A percentile compares a stretch with the other conserved stretches of the same genome.
Evolutionary conservation across 2,797 vertebrate species (phyloP).

Genomic region (Toxotes lorentzi): DNA sequence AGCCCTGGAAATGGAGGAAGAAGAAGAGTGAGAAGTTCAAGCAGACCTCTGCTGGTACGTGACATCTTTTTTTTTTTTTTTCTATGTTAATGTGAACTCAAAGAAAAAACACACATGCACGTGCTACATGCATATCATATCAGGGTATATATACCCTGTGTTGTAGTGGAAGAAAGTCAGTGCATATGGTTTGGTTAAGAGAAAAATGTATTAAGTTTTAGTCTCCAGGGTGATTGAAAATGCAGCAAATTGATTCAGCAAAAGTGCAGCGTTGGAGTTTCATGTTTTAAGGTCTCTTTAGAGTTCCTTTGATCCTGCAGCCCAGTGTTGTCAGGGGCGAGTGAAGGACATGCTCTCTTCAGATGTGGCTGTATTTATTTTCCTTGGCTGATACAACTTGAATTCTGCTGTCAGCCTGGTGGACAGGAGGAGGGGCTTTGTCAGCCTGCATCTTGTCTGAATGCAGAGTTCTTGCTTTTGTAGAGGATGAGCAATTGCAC

Average conservation of each 20-base stretch:
- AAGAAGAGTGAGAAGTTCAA: slow-evolving; percentile 99
- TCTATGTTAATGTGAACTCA: slow-evolving; percentile 9
- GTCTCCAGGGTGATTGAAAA: slow-evolving; percentile 60
- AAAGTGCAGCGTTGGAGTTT: slow-evolving; percentile 58
- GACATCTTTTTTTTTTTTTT: background rate
- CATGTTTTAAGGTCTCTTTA: slow-evolving; percentile 59
- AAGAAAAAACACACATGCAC: too few species aligned
- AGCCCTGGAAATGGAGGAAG: slow-evolving; percentile 99
- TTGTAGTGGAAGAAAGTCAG: background rate
- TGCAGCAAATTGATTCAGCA: slow-evolving; percentile 66
- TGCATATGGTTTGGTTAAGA: slow-evolving; percentile 24
- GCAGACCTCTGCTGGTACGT: slow-evolving; percentile 95
- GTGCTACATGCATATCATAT: too few species aligned
- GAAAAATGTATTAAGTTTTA: slow-evolving; percentile 33
- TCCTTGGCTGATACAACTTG: slow-evolving; percentile 51
- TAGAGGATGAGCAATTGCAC: slow-evolving; percentile 32
- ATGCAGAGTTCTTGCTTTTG: slow-evolving; percentile 25
- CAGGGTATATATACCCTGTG: background rate
- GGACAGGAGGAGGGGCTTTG: slow-evolving; percentile 47
- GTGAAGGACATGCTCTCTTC: slow-evolving; percentile 63
- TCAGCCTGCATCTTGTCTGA: slow-evolving; percentile 44
- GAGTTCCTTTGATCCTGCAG: slow-evolving; percentile 64
- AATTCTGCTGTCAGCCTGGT: slow-evolving; percentile 43
- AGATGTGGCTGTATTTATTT: slow-evolving; percentile 65
- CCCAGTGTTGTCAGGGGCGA: slow-evolving; percentile 56